Evolutionary conservation across 2,797 vertebrate genomes (phyloP), one percentile per base, ranked within the genome.

Genomic region (Periophthalmus magnuspinnatus): DNA sequence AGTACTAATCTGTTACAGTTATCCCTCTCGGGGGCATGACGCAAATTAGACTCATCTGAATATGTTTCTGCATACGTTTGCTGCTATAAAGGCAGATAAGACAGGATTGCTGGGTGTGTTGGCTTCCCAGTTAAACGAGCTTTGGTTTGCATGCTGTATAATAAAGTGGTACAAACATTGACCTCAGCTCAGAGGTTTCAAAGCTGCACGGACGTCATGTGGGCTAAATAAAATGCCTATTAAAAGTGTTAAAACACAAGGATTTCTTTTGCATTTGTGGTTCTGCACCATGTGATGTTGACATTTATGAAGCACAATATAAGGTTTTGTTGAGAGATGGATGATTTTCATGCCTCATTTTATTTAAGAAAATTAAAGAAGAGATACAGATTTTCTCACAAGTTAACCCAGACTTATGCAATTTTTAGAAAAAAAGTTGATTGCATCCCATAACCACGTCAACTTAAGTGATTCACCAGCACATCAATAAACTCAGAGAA

Each of bases 101-200:
- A 36, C 47, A 5, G 68, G 47, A 47, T 63, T 78, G 69, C 76
- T 79, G 64, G 34, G 67, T 54, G 57, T 67, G 70, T 67, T 84
- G 72, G 71, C 59, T 66, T 71, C 74, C 65, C 34, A 74, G 77
- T 74, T 55, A 76, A 76, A 77, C 86, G 73, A 88, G 69, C 86
- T 56, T 80, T 73, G 86, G 75, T 88, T 85, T 86, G 79, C 72
- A 61, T 83, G 73, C 75, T 79, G 79, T 74, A 76, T 85, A 68
- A 81, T 71, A 79, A 77, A 80, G 57, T 74, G 62, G 55, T 60
- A 72, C 62, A 72, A 84, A 81, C 73, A 76, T 69, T 73, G 70
- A 81, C 77, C 76, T 78, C 76, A 81, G n/a, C 21, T 22, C 75
- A 72, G 70, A 45, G 62, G 67, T 73, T 85, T 85, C 38, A 71